Conservation (phyloP, 2,888 invertebrate species). For the Hemaris fuciformis region DNA sequence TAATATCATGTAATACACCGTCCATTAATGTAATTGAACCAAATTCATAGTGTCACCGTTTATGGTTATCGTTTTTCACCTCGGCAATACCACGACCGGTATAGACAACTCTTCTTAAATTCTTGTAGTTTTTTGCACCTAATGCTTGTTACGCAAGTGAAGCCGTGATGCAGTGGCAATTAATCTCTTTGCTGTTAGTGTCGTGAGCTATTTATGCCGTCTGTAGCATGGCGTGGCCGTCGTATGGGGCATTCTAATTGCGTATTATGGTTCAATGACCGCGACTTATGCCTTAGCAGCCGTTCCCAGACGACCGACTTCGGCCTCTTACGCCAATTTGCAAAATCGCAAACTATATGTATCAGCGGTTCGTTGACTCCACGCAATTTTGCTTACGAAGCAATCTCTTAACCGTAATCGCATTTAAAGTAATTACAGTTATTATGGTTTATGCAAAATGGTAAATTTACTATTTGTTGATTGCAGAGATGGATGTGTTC, state of each 20-base stretch:
- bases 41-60: neutral
- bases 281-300: slow-evolving; percentile 51
- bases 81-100: neutral
- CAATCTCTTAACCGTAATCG: neutral
- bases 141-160: slow-evolving; percentile 30
- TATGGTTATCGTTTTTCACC: neutral
- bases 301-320: slow-evolving; percentile 54
- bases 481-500: slow-evolving; percentile 86
- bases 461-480: slow-evolving; percentile 12
- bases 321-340: slow-evolving; percentile 63
- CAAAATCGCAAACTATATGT: slow-evolving; percentile 53
- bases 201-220: slow-evolving; percentile 74
- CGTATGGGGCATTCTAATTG: slow-evolving; percentile 80
- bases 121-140: slow-evolving; percentile 32
- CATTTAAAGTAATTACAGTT: neutral
- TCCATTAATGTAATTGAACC: neutral
- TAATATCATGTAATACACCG: neutral
- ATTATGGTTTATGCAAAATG: slow-evolving; percentile 13
- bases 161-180: slow-evolving; percentile 59
- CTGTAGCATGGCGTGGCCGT: slow-evolving; percentile 59
- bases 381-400: neutral
- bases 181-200: slow-evolving; percentile 60
- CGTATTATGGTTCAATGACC: slow-evolving; percentile 77
- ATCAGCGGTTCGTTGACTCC: slow-evolving; percentile 19
- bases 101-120: neutral